phyloP scores from a whole-genome alignment of 2,797 vertebrate species.

The Enteromius treurensis region DNA sequence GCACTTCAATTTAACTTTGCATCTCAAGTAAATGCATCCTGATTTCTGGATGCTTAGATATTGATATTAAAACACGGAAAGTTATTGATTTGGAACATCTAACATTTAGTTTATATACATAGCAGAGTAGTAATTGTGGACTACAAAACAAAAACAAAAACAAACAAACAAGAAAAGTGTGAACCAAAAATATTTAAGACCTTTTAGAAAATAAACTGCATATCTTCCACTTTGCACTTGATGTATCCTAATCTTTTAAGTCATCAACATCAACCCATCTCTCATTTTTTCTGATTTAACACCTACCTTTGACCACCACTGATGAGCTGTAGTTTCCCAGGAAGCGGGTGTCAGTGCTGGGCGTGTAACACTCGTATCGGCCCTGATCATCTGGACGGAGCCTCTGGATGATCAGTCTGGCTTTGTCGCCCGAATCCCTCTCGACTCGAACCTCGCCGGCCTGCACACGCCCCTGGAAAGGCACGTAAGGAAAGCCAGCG shows the following conservation, averaged over 20 bases:
- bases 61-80: no score
- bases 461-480: conserved; percentile 77
- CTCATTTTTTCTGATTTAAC: background rate
- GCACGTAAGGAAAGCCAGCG: conserved; percentile 77
- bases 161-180: no score
- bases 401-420: conserved; percentile 78
- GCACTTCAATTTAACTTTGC: no score
- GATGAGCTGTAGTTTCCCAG: conserved; percentile 85
- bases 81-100: no score
- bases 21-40: no score
- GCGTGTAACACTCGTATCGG: conserved; percentile 88
- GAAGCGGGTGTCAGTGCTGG: conserved; percentile 84
- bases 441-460: conserved; percentile 83
- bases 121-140: no score
- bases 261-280: background rate
- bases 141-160: no score
- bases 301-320: conserved; percentile 83
- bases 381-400: conserved; percentile 85
- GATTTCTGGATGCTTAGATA: no score
- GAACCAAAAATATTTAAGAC: no score
- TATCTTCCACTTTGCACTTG: background rate
- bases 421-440: conserved; percentile 80
- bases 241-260: no score
- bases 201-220: background rate
- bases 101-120: no score